Percentiles rank a stretch among this genome's conserved stretches.
Conservation (phyloP, 2,113 vertebrate species). For the Clinocottus analis region DNA sequence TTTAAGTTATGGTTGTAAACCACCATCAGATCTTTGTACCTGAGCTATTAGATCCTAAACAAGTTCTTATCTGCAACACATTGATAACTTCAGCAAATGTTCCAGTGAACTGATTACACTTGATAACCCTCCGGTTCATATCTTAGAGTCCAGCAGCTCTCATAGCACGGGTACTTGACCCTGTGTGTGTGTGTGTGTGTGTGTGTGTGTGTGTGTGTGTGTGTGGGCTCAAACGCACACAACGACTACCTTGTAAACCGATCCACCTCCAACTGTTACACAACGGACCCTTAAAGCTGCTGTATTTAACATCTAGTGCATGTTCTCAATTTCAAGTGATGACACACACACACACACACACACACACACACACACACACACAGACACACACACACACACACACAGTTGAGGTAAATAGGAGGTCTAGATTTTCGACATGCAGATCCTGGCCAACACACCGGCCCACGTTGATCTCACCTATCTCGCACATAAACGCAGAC, state of each 20-base stretch:
- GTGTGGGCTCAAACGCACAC: not conserved
- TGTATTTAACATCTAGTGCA: too few relatives aligned
- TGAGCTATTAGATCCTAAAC: too few relatives aligned
- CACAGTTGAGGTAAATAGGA: slow-evolving; percentile 14
- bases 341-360: too few relatives aligned
- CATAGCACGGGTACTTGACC: slow-evolving; percentile 42
- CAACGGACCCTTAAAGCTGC: slow-evolving; percentile 27
- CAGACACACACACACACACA: slow-evolving; percentile 6
- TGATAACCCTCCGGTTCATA: slow-evolving; percentile 4
- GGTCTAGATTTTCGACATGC: slow-evolving; percentile 17
- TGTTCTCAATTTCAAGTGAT: too few relatives aligned
- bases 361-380: too few relatives aligned
- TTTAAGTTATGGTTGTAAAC: not conserved
- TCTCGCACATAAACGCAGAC: not conserved
- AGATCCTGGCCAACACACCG: slow-evolving; percentile 15
- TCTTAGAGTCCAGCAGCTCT: slow-evolving; percentile 22
- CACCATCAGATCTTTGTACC: not conserved
- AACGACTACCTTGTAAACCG: slow-evolving; percentile 45
- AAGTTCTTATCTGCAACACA: not conserved
- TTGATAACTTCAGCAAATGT: not conserved
- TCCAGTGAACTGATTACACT: slow-evolving; percentile 9
- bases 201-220: not conserved
- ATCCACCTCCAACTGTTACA: slow-evolving; percentile 52
- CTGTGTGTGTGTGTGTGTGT: not conserved
- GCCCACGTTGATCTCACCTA: slow-evolving; percentile 30